Evolutionary conservation across 2,888 invertebrate species (phyloP), one percentile per base, ranked within the genome.

Genomic region (Synanthedon vespiformis): DNA sequence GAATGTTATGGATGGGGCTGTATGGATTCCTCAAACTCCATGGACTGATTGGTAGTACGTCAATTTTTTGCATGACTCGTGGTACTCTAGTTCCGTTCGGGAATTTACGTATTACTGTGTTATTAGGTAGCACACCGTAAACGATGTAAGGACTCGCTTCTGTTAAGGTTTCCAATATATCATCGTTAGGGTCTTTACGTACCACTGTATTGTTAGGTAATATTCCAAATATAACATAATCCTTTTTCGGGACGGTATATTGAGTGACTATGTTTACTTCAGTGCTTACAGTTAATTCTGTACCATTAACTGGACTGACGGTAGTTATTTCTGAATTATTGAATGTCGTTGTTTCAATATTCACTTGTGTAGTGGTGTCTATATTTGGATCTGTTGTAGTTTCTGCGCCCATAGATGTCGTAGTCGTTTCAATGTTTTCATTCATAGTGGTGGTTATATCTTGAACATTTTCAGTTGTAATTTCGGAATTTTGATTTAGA

Each of bases 51-150:
- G 89, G 85, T 78, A 89, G 81, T 80, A 89, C 77, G 78, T 89
- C 89, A 82, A 89, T 88, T 79, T 85, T 85, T 80, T 86, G 85
- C 74, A 81, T 83, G 70, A 86, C 75, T 71, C 92, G 92, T 79
- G 93, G 93, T 77, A 93, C 91, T 79, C 92, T 85, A 73, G 93
- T 93, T 77, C 94, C 94, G 70, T 94, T 94, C 60, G 93, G 93
- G 74, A 92, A 94, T 85, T 92, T 93, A 83, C 92, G 91, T 74
- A 94, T 91, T 76, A 93, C 87, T 75, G 92, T 93, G 81, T 93
- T 93, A 87, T 93, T 93, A 62, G 93, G 93, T 76, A 91, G 91
- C 68, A 93, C 89, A 74, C 93, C 93, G 68, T 92, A 92, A 74
- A 93, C 90, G 65, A 93, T 90, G 77, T 91, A 93, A 60, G 93